Evolutionary conservation across 1,140 invertebrate genomes (phyloP).

Genomic region (Anthonomus grandis): DNA sequence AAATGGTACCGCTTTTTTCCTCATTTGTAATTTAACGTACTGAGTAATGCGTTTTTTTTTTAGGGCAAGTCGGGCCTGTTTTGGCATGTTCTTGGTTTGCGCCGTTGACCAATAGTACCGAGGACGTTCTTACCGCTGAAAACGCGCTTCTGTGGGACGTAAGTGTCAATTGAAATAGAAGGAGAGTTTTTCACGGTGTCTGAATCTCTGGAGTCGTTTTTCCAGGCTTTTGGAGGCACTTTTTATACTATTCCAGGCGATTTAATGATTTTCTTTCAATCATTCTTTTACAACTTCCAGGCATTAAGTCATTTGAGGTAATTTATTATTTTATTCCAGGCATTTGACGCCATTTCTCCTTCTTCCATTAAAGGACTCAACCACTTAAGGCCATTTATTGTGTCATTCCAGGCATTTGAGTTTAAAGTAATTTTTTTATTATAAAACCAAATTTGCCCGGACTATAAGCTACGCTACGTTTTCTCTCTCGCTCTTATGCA

Average conservation of each 20-base stretch:
- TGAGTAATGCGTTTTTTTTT: not conserved
- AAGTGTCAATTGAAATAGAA: not conserved
- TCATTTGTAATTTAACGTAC: not conserved
- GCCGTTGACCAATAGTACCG: constrained; percentile 1
- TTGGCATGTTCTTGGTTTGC: not conserved
- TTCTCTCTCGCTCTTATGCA: too few species aligned
- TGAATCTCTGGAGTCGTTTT: not conserved
- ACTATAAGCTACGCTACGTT: too few species aligned
- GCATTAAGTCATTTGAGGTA: not conserved
- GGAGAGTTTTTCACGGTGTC: not conserved
- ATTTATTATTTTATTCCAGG: too few species aligned
- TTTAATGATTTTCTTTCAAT: not conserved
- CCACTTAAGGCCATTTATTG: too few species aligned
- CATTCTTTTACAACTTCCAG: not conserved
- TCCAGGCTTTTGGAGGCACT: not conserved
- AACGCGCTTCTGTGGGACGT: not conserved
- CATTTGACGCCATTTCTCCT: too few species aligned
- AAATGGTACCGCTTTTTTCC: constrained; percentile 35
- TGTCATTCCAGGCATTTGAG: too few species aligned
- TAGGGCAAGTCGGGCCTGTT: constrained; percentile 1
- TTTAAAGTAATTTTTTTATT: too few species aligned
- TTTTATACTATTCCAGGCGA: not conserved
- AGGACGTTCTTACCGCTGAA: not conserved
- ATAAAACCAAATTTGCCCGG: too few species aligned
- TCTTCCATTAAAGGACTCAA: too few species aligned